Evolutionary conservation across 2,113 vertebrate genomes (phyloP).

Genomic region (Corythoichthys haematopterus): DNA sequence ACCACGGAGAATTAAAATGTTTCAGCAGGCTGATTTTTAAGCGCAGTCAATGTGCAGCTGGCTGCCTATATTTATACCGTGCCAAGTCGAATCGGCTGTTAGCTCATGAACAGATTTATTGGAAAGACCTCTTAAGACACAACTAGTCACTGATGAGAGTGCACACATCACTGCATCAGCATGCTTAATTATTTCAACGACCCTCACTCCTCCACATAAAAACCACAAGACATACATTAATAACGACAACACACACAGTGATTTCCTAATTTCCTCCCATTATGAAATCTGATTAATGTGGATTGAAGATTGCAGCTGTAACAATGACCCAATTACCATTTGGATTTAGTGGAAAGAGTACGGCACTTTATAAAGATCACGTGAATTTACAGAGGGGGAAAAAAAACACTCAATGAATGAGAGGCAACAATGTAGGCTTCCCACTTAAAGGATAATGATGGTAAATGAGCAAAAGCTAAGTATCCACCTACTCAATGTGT

Average conservation of each 20-base stretch:
- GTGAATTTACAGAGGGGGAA: conserved; percentile 41
- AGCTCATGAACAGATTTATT: conserved; percentile 37
- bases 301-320: conserved; percentile 41
- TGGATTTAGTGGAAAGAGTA: conserved; percentile 48
- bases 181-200: conserved; percentile 41
- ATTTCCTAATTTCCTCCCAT: conserved; percentile 33
- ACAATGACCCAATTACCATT: conserved; percentile 52
- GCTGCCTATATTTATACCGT: not conserved
- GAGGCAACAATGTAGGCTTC: conserved; percentile 40
- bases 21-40: not conserved
- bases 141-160: conserved; percentile 31
- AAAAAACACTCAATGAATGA: conserved; percentile 35
- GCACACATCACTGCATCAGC: conserved; percentile 48
- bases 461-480: conserved; percentile 26
- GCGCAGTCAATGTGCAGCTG: not conserved
- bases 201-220: not conserved
- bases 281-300: conserved; percentile 55
- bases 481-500: conserved; percentile 37
- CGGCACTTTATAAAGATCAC: conserved; percentile 44
- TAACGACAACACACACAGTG: conserved; percentile 8
- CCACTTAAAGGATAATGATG: conserved; percentile 40
- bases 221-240: not conserved
- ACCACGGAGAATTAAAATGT: not conserved
- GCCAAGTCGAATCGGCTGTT: conserved; percentile 4
- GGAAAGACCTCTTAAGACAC: conserved; percentile 31